Evolutionary conservation across 2,113 vertebrate species (phyloP).

Genomic region (Sylvilagus bachmani): DNA sequence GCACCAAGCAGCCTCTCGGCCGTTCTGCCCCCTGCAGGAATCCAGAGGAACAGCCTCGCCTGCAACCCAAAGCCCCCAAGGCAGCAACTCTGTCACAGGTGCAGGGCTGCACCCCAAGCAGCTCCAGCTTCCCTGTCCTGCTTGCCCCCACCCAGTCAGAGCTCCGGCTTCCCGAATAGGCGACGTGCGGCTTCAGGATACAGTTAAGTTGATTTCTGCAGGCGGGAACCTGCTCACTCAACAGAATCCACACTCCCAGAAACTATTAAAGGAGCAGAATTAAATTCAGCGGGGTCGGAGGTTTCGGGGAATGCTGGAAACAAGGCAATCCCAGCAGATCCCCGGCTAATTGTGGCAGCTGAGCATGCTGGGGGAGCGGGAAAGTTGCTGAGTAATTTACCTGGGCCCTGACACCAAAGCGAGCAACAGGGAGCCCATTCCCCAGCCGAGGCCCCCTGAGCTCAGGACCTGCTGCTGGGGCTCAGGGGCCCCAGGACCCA

Average conservation of each 20-base stretch:
- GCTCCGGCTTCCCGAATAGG: neutral
- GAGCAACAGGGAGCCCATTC: neutral
- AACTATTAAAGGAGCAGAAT: conserved; percentile 72
- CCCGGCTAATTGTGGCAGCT: neutral
- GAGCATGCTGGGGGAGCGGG: neutral
- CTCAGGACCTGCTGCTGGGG: too few species aligned
- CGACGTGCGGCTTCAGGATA: neutral
- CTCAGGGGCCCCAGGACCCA: neutral
- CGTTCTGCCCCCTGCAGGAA: neutral
- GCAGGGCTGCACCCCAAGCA: neutral
- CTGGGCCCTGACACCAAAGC: neutral
- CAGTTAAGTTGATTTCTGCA: conserved; percentile 38
- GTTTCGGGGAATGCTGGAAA: conserved; percentile 26
- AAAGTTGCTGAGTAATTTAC: conserved; percentile 33
- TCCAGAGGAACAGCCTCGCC: neutral
- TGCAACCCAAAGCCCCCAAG: neutral
- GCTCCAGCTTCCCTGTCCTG: neutral
- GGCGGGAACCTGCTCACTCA: conserved; percentile 48
- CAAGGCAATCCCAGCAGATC: conserved; percentile 65
- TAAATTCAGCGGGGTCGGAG: conserved; percentile 64
- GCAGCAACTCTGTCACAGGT: neutral
- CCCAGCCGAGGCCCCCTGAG: fast-evolving
- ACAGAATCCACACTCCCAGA: conserved; percentile 59
- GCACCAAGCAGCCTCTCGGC: neutral
- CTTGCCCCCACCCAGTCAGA: neutral